A percentile compares a stretch with the other conserved stretches of the same genome.
phyloP scores from a whole-genome alignment of 2,797 vertebrate genomes.

The Gastrophryne carolinensis region DNA sequence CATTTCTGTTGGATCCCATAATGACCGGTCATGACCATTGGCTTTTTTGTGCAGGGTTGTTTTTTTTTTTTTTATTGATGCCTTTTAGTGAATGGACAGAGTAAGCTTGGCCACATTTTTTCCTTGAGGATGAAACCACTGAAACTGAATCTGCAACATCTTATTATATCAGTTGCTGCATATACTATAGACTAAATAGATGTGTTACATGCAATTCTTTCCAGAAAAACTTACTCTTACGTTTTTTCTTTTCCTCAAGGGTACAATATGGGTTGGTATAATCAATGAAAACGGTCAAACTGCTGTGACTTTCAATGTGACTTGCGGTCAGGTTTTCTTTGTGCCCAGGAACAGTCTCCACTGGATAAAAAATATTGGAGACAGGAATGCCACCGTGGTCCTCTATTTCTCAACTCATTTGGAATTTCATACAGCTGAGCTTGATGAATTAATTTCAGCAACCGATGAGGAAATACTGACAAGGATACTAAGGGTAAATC shows the following conservation, averaged over 20 bases:
- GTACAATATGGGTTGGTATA: background rate
- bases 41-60: no score
- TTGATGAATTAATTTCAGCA: background rate
- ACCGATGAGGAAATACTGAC: constrained; percentile 2
- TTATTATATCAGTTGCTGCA: no score
- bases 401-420: constrained; percentile 11
- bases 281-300: background rate
- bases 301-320: background rate
- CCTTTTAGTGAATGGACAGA: no score
- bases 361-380: constrained; percentile 12
- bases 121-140: no score
- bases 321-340: constrained; percentile 8
- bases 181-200: no score
- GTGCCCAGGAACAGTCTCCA: background rate
- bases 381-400: background rate
- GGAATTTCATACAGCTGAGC: background rate
- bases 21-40: no score
- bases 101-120: no score
- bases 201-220: no score
- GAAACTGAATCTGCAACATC: no score
- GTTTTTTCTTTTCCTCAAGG: background rate
- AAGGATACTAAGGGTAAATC: background rate
- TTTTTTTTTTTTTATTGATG: no score
- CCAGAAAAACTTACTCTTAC: no score
- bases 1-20: no score